Evolutionary conservation across 2,113 vertebrate genomes (phyloP), one percentile per base, ranked within the genome.

Genomic region (Phaetusa simplex): DNA sequence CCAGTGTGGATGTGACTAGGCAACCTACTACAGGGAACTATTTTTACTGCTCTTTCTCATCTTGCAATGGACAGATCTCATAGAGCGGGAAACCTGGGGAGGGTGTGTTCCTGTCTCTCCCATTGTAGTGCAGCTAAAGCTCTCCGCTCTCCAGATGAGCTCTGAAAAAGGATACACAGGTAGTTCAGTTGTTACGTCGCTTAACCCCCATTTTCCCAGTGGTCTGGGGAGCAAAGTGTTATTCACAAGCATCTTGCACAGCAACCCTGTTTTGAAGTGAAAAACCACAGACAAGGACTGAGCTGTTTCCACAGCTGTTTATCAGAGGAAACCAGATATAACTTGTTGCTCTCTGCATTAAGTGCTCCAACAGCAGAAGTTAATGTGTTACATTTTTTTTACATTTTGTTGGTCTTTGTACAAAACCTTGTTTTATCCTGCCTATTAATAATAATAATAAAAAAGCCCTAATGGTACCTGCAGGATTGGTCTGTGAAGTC

Each of bases 291-390:
- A 5, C 9, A 24, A 45, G 82, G 67, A 70, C 69, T 24, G 59
- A 85, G 61, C 69, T 91, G 55, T 64, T 88, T 65, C 77, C 77
- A 55, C 72, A 92, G 91, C 81, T 97, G 94, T 61, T 95, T 91
- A 87, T 97, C 81, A 88, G 78, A 45, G 67, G 32, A 85, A 55
- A 62, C 82, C 89, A 93, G 95, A 88, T 85, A 82, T 85, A 82
- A 64, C 82, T 91, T 55, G 45, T 36, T 87, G 71, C 82, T 95
- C 14, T 97, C 95, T 47, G 66, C 26, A 12, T 14, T 72, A 45
- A 11, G 0, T 12, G n/a, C 45, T 90, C 20, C 32, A 66, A 66
- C 14, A 93, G 49, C 3, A 1, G 53, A 78, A 55, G 36, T 83
- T 56, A 16, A 24, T n/a, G 24, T 34, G 11, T 45, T 38, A 6